phyloP scores from a whole-genome alignment of 1,140 invertebrate species.

The Leptoteleia sp. region DNA sequence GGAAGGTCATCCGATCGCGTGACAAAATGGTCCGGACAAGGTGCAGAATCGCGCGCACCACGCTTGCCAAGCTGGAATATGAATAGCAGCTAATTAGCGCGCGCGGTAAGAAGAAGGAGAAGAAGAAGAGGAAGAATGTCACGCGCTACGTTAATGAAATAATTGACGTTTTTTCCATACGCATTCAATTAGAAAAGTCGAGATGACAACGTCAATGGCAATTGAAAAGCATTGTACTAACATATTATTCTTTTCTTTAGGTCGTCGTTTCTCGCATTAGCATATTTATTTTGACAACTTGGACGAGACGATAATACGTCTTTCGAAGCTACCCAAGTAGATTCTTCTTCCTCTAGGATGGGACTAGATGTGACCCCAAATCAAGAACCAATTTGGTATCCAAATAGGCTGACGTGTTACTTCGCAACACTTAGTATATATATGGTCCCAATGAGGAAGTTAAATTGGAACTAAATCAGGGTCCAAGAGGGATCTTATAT shows the following conservation, averaged over 20 bases:
- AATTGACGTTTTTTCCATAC: constrained; percentile 32
- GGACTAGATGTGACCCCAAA: too few relatives aligned
- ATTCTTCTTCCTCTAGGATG: too few relatives aligned
- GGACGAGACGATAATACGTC: too few relatives aligned
- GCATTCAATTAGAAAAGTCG: constrained; percentile 30
- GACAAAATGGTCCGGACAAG: constrained; percentile 46
- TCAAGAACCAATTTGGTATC: too few relatives aligned
- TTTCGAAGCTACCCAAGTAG: too few relatives aligned
- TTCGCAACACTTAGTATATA: too few relatives aligned
- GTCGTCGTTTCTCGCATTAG: constrained; percentile 6
- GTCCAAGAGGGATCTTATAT: too few relatives aligned
- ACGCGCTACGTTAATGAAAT: constrained; percentile 44
- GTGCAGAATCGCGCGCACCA: constrained; percentile 24
- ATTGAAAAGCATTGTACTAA: constrained; percentile 20
- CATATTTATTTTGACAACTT: too few relatives aligned
- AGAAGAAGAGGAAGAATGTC: constrained; percentile 45
- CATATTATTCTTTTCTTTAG: constrained; percentile 8
- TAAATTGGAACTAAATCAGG: too few relatives aligned
- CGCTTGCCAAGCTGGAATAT: constrained; percentile 24
- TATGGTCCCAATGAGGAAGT: too few relatives aligned
- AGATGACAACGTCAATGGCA: constrained; percentile 24
- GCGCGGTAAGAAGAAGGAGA: too few relatives aligned
- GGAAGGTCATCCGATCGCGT: constrained; percentile 57
- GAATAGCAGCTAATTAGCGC: constrained; percentile 52
- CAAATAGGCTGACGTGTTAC: too few relatives aligned